Evolutionary conservation across 2,888 invertebrate genomes (phyloP), one percentile per base, ranked within the genome.

Genomic region (Agriopis marginaria): DNA sequence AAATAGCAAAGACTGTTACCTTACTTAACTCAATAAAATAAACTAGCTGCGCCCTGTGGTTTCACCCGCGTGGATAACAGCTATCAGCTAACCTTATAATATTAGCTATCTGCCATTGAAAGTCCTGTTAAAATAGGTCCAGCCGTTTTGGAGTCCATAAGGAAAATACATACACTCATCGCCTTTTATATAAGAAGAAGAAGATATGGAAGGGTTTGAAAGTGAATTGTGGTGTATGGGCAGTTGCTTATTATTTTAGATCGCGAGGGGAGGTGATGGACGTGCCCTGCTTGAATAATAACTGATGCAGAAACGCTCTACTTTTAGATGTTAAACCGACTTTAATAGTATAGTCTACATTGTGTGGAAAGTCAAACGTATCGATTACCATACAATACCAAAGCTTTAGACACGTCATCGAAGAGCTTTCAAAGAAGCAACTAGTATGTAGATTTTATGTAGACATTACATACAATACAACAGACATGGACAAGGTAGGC

Each of bases 351-450:
- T 47, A 51, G 32, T 23, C 45, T 14, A 59, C 58, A 63, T 63
- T 64, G 49, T 63, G 59, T 23, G 50, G 49, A 62, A 58, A 65
- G 56, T 12, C 32, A 49, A 56, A 53, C 39, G 45, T 60, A 60
- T 42, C 53, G 70, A 80, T 78, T 78, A 74, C 63, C 77, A 79
- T 77, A 79, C 79, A 80, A 79, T 62, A 45, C 51, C 45, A 32
- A 69, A 76, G 77, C 71, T 71, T 65, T 55, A 42, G 44, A 65
- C 58, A 59, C 53, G 63, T 59, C 63, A 68, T 51, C 14, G 11
- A n/a, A 44, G 0, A 32, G 44, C 39, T 54, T 32, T 2, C 7
- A 47, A 44, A 5, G 11, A 45, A 53, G 4, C n/a, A 44, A 44
- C 40, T 14, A 45, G n/a, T 42, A 32, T 23, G n/a, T 32, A 10